Percentiles rank a stretch among this genome's conserved stretches.
phyloP scores from a whole-genome alignment of 2,113 vertebrate genomes.

The Notechis scutatus region DNA sequence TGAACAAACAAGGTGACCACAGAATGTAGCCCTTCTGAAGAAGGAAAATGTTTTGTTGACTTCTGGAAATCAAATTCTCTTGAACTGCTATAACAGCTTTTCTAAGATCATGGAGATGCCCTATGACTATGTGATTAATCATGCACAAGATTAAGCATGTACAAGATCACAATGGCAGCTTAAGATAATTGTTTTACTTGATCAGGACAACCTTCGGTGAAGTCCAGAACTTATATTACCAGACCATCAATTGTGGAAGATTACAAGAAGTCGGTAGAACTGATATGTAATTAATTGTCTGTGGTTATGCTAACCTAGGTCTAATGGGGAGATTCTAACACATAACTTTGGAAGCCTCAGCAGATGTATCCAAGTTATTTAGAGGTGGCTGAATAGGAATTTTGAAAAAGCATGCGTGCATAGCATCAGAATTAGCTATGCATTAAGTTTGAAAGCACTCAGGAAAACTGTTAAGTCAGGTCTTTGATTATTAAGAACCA shows the following conservation, averaged over 20 bases:
- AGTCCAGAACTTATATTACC: neutral
- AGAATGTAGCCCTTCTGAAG: constrained; percentile 18
- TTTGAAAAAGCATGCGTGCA: too few relatives aligned
- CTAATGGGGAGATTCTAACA: neutral
- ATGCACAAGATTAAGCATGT: neutral
- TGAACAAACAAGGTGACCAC: constrained; percentile 14
- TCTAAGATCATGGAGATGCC: neutral
- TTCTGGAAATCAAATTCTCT: neutral
- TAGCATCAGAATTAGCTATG: neutral
- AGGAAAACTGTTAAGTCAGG: neutral
- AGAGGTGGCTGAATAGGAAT: neutral
- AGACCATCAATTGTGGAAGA: neutral
- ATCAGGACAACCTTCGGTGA: neutral
- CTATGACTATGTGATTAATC: constrained; percentile 2
- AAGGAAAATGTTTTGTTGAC: neutral
- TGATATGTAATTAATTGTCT: neutral
- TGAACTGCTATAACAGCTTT: neutral
- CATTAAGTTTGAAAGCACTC: too few relatives aligned
- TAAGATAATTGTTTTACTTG: neutral
- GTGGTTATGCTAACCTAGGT: neutral
- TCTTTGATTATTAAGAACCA: neutral
- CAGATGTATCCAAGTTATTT: neutral
- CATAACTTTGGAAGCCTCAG: too few relatives aligned
- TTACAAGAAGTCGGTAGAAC: neutral
- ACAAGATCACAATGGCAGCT: neutral